Evolutionary conservation across 92 coral and sea anemone species (phyloP).

Genomic region (Virgularia gustaviana): DNA sequence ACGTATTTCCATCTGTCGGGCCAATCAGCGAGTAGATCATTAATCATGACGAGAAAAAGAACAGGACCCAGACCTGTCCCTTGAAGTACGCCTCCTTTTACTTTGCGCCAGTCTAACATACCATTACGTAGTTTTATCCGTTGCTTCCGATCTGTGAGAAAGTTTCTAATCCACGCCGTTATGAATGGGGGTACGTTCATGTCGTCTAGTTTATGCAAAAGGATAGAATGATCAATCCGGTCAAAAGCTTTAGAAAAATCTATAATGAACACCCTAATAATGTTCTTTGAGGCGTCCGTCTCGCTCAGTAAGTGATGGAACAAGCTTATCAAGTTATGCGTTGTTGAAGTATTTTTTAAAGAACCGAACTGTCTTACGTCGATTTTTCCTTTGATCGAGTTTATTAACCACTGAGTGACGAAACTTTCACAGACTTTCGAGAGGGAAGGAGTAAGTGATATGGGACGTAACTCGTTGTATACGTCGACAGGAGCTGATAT

Average conservation of each 20-base stretch:
- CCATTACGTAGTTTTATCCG: constrained; percentile 6
- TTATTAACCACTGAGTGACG: constrained; percentile 4
- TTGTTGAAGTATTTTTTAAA: constrained; percentile 7
- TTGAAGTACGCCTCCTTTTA: too few species aligned
- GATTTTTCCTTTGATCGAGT: constrained; percentile 2
- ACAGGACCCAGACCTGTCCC: constrained; percentile 31
- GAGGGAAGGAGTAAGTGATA: constrained; percentile 9
- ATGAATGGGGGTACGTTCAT: constrained; percentile 14
- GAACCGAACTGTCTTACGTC: constrained; percentile 11
- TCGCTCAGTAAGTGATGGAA: not conserved
- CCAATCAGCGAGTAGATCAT: too few species aligned
- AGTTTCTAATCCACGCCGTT: constrained; percentile 20
- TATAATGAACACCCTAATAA: not conserved
- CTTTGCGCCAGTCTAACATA: too few species aligned
- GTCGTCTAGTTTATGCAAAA: not conserved
- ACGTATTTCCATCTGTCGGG: constrained; percentile 23
- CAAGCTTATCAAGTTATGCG: constrained; percentile 10
- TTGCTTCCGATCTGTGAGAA: constrained; percentile 11
- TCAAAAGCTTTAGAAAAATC: constrained; percentile 18
- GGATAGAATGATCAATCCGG: constrained; percentile 1
- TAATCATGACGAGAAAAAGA: constrained; percentile 25
- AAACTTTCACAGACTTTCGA: constrained; percentile 5
- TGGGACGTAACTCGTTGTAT: constrained; percentile 10
- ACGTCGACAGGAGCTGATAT: not conserved
- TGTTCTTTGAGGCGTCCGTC: constrained; percentile 8